Percentiles rank a stretch among this genome's conserved stretches.
These are phyloP conservation scores for Metopolophium dirhodum DNA, from an alignment of 1,140 invertebrate genomes.

Conservation along the genomic window DNA sequence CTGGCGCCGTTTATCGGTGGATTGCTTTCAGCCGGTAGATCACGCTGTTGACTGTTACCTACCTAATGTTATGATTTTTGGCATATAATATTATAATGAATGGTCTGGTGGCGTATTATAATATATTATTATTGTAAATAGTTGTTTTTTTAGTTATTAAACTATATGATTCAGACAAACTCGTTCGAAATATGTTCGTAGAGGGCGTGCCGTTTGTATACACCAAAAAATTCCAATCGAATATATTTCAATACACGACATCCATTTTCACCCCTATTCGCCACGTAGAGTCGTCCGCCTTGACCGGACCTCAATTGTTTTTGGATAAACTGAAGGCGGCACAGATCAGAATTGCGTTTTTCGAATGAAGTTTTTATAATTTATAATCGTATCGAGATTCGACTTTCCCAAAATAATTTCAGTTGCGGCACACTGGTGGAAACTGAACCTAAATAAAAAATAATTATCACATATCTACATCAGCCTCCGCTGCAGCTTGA, in stretches of 20 bases:
- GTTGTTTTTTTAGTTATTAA: background rate
- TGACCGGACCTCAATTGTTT: background rate
- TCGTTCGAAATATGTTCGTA: background rate
- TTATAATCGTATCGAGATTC: background rate
- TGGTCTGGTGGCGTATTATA: background rate
- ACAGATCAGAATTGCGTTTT: background rate
- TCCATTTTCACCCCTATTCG: background rate
- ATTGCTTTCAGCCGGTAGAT: background rate
- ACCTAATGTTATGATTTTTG: background rate
- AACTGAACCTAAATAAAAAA: background rate
- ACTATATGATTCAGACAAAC: background rate
- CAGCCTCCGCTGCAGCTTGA: background rate
- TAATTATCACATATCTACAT: background rate
- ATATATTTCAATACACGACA: background rate
- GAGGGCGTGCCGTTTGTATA: background rate
- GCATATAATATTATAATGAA: background rate
- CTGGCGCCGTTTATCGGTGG: background rate
- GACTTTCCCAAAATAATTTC: no score
- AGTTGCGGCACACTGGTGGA: no score
- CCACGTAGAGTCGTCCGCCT: background rate
- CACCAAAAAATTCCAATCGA: background rate
- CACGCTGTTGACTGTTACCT: background rate
- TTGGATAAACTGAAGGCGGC: background rate
- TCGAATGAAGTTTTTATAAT: background rate
- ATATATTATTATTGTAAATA: background rate